A percentile compares a stretch with the other conserved stretches of the same genome.
These are phyloP conservation scores for Choloepus didactylus DNA, from an alignment of 2,797 vertebrate genomes.

Conservation along the genomic window DNA sequence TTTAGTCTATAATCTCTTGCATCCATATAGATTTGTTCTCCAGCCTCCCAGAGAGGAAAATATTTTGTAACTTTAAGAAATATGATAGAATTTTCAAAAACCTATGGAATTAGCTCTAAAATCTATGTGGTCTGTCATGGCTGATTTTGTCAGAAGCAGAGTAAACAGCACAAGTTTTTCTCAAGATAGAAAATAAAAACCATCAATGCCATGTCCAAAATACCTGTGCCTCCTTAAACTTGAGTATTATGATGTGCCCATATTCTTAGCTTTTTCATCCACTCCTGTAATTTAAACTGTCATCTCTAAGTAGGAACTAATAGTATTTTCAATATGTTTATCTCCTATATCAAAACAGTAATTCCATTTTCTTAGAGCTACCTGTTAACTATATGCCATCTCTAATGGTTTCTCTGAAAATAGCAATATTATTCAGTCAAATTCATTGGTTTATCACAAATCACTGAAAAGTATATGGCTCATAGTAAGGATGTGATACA, in stretches of 20 bases:
- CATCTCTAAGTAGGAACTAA: background rate
- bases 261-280: background rate
- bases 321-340: background rate
- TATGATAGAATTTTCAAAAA: constrained; percentile 13
- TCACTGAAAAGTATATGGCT: background rate
- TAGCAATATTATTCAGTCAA: background rate
- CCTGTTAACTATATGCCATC: background rate
- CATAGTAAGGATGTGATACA: background rate
- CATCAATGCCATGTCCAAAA: background rate
- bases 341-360: background rate
- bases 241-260: background rate
- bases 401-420: background rate
- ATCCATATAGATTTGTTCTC: background rate
- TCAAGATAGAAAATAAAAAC: constrained; percentile 6
- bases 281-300: background rate
- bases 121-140: background rate
- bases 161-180: background rate
- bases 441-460: background rate
- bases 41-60: background rate
- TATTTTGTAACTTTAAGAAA: constrained; percentile 30
- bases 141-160: constrained; percentile 17
- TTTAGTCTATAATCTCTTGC: background rate
- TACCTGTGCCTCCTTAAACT: background rate
- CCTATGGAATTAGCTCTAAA: background rate
- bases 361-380: background rate